Evolutionary conservation across 2,888 invertebrate genomes (phyloP).

Genomic region (Melinaea menophilus): DNA sequence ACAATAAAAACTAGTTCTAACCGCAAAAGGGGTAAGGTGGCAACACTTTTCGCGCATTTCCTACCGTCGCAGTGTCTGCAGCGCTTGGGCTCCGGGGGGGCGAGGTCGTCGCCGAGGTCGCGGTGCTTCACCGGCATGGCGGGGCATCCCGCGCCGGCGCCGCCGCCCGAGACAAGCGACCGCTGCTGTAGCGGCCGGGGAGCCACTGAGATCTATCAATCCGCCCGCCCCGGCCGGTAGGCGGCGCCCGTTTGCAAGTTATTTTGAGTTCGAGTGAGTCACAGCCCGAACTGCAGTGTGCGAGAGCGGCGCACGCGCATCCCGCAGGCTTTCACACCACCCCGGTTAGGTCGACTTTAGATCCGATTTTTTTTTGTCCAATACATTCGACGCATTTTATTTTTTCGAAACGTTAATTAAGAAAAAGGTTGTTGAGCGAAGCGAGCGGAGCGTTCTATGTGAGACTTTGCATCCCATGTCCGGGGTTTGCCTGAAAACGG

Average conservation of each 20-base stretch:
- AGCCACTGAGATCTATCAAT: slow-evolving; percentile 68
- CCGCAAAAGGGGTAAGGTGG: neutral
- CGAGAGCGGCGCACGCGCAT: slow-evolving; percentile 66
- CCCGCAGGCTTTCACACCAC: slow-evolving; percentile 52
- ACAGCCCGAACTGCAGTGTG: slow-evolving; percentile 58
- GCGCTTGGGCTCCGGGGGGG: slow-evolving; percentile 90
- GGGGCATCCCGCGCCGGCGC: slow-evolving; percentile 77
- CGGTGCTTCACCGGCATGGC: slow-evolving; percentile 79
- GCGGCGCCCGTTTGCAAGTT: slow-evolving; percentile 73
- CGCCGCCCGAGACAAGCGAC: slow-evolving; percentile 64
- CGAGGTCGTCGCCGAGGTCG: slow-evolving; percentile 77
- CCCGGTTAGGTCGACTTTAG: slow-evolving; percentile 37
- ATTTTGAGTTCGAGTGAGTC: slow-evolving; percentile 74
- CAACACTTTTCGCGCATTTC: slow-evolving; percentile 33
- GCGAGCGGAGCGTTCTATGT: too few species aligned
- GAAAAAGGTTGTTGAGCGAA: too few species aligned
- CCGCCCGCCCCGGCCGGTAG: slow-evolving; percentile 77
- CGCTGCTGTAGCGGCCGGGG: slow-evolving; percentile 71
- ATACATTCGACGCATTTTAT: too few species aligned
- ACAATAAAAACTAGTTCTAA: neutral
- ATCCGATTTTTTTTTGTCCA: too few species aligned
- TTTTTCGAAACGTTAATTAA: too few species aligned
- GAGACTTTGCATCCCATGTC: too few species aligned
- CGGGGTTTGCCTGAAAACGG: too few species aligned
- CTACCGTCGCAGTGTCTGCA: slow-evolving; percentile 95